phyloP scores from a whole-genome alignment of 2,797 vertebrate genomes.

The Anguilla anguilla region DNA sequence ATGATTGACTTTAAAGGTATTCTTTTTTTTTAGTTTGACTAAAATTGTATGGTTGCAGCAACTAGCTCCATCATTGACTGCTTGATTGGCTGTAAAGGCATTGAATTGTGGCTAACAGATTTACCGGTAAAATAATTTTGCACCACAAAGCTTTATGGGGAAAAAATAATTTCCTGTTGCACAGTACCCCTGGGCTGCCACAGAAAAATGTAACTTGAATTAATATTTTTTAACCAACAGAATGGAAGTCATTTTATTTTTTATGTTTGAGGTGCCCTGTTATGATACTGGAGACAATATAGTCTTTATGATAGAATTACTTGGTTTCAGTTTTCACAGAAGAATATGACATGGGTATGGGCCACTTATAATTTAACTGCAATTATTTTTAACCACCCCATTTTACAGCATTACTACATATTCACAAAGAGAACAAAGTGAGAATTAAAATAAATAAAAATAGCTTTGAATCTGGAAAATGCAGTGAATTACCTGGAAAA shows the following conservation, averaged over 20 bases:
- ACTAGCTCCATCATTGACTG: constrained; percentile 41
- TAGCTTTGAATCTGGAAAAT: not conserved
- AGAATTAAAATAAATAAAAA: not conserved
- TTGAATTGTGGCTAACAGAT: constrained; percentile 49
- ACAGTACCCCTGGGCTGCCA: constrained; percentile 56
- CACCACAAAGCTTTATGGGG: constrained; percentile 79
- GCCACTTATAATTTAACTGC: constrained; percentile 28
- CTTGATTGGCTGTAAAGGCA: constrained; percentile 51
- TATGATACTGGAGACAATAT: constrained; percentile 13
- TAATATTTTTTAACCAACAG: constrained; percentile 28
- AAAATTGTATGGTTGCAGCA: constrained; percentile 51
- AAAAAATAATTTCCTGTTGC: constrained; percentile 58
- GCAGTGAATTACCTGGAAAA: not conserved
- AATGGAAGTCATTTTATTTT: constrained; percentile 52
- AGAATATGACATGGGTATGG: constrained; percentile 35
- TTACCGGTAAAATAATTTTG: constrained; percentile 52
- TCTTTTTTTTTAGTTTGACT: constrained; percentile 17
- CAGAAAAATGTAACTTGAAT: not conserved
- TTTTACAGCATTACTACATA: constrained; percentile 37
- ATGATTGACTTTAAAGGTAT: constrained; percentile 20
- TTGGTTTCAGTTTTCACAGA: constrained; percentile 27
- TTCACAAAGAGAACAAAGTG: not conserved
- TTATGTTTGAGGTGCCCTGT: constrained; percentile 3
- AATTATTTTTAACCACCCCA: constrained; percentile 28
- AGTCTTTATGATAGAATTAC: constrained; percentile 14